These are phyloP conservation scores for Lottia scabra DNA, from an alignment of 2,888 invertebrate genomes.

Conservation along the genomic window DNA sequence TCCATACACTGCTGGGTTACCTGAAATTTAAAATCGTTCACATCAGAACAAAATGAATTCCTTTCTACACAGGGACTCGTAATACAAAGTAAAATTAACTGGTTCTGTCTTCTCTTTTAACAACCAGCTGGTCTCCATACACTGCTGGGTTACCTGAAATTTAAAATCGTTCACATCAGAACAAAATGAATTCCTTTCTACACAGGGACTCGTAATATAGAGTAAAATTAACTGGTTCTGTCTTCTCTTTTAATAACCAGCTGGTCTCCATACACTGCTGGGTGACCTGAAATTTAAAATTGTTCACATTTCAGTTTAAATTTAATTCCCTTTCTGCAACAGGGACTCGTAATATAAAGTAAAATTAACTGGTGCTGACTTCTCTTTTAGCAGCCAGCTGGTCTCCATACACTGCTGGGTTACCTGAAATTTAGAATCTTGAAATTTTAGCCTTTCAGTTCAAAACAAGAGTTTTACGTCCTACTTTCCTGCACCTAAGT, in stretches of 20 bases:
- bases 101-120: conserved; percentile 27
- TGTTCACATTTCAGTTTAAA: too few species aligned
- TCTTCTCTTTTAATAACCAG: conserved; percentile 10
- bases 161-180: too few species aligned
- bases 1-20: conserved; percentile 20
- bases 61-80: conserved; percentile 66
- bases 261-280: conserved; percentile 16
- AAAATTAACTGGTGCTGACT: conserved; percentile 51
- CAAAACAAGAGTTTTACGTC: too few species aligned
- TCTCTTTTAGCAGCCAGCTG: neutral
- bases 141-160: conserved; percentile 24
- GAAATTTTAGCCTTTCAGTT: too few species aligned
- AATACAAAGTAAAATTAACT: conserved; percentile 62
- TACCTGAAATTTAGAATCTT: conserved; percentile 12
- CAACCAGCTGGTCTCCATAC: neutral
- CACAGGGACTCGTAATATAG: conserved; percentile 67
- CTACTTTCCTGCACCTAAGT: too few species aligned
- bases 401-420: conserved; percentile 17
- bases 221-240: conserved; percentile 51
- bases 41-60: too few species aligned
- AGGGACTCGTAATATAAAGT: conserved; percentile 65
- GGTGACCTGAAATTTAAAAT: conserved; percentile 14
- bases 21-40: conserved; percentile 4
- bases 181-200: too few species aligned
- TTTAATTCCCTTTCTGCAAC: too few species aligned